These are phyloP conservation scores for Miltochrista miniata DNA, from an alignment of 2,888 invertebrate genomes.

Conservation along the genomic window DNA sequence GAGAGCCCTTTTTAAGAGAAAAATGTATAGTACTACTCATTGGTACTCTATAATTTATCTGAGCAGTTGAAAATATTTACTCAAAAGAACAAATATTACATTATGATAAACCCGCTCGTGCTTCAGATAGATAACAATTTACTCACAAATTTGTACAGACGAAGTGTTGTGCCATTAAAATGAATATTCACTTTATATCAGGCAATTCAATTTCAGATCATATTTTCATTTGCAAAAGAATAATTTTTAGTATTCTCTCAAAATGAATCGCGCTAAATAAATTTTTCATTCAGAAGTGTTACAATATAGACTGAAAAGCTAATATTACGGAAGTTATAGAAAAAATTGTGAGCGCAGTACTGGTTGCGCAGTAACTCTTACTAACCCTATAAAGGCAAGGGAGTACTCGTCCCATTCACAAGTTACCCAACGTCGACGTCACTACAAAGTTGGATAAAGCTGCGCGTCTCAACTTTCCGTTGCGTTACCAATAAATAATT, in stretches of 20 bases:
- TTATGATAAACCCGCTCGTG: slow-evolving; percentile 67
- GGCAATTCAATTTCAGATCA: slow-evolving; percentile 14
- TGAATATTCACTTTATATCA: slow-evolving; percentile 24
- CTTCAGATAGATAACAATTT: slow-evolving; percentile 62
- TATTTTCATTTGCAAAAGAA: slow-evolving; percentile 19
- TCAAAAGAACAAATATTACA: slow-evolving; percentile 53
- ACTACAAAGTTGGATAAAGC: slow-evolving; percentile 44
- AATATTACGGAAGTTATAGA: slow-evolving; percentile 33
- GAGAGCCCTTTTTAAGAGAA: background rate
- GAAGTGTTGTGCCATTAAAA: slow-evolving; percentile 33
- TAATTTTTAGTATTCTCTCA: slow-evolving; percentile 10
- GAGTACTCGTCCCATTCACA: slow-evolving; percentile 70
- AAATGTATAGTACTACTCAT: background rate
- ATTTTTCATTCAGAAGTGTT: background rate
- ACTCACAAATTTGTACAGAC: slow-evolving; percentile 38
- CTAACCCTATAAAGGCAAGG: slow-evolving; percentile 71
- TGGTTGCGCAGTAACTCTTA: slow-evolving; percentile 70
- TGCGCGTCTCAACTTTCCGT: slow-evolving; percentile 50
- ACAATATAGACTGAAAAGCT: slow-evolving; percentile 1
- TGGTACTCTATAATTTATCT: slow-evolving; percentile 12
- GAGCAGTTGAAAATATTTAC: slow-evolving; percentile 66
- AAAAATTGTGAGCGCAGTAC: slow-evolving; percentile 58
- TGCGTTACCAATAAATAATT: slow-evolving; percentile 31
- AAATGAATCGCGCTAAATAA: slow-evolving; percentile 11
- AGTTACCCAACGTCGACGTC: slow-evolving; percentile 61